A percentile compares a stretch with the other conserved stretches of the same genome.
phyloP scores from a whole-genome alignment of 2,113 vertebrate genomes.

The Scomber scombrus region DNA sequence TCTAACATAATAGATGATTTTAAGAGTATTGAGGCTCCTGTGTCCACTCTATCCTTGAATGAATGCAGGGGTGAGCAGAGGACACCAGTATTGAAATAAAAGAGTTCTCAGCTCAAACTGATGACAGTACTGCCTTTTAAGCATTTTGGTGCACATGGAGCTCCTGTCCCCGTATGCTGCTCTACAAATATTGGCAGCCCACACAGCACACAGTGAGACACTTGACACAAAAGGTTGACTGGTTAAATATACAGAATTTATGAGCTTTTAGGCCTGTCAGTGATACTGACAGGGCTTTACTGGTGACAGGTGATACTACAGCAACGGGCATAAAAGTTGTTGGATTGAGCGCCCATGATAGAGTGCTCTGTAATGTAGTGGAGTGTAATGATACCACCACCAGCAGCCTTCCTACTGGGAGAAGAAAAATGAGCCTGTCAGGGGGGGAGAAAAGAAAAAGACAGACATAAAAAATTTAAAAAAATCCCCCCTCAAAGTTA shows the following conservation, averaged over 20 bases:
- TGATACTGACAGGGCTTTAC: slow-evolving; percentile 50
- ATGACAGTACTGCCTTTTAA: slow-evolving; percentile 33
- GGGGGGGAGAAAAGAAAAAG: slow-evolving; percentile 58
- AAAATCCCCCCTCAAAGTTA: slow-evolving; percentile 61
- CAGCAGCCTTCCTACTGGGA: slow-evolving; percentile 58
- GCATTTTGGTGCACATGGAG: slow-evolving; percentile 20
- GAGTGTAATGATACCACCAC: slow-evolving; percentile 71
- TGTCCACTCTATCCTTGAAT: slow-evolving; percentile 33
- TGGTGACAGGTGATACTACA: no score
- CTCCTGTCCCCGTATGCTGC: slow-evolving; percentile 34
- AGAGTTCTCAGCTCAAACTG: slow-evolving; percentile 14
- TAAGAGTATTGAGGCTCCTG: slow-evolving; percentile 24
- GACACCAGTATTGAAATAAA: slow-evolving; percentile 38
- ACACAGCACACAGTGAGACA: slow-evolving; percentile 20
- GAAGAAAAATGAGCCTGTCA: slow-evolving; percentile 76
- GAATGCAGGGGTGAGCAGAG: slow-evolving; percentile 32
- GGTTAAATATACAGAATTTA: slow-evolving; percentile 61
- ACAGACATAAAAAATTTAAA: slow-evolving; percentile 33
- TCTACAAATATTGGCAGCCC: slow-evolving; percentile 46
- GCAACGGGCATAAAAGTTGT: slow-evolving; percentile 51
- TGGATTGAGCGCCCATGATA: slow-evolving; percentile 55
- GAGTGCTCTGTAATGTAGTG: slow-evolving; percentile 63
- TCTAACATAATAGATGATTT: slow-evolving; percentile 54
- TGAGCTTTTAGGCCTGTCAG: slow-evolving; percentile 60
- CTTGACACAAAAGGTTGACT: slow-evolving; percentile 54